These are phyloP conservation scores for Aurelia aurita complex sp. Pacific DNA, from an alignment of 30 jellyfish, hydroid and myxozoan genomes.

Conservation along the genomic window DNA sequence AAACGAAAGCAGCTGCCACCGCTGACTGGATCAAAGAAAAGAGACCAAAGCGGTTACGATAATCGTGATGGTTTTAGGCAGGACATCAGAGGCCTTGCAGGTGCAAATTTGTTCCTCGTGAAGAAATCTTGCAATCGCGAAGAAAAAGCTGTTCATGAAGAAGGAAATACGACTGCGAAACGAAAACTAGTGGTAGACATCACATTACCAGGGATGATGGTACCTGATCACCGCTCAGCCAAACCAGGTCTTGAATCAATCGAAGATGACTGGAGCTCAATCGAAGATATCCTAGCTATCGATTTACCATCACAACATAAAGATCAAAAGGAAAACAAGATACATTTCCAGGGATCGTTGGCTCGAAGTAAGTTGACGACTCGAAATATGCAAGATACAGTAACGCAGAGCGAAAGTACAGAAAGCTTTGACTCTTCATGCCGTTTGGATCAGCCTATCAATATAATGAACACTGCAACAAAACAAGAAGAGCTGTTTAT, in stretches of 20 bases:
- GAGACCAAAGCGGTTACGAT: constrained; percentile 10
- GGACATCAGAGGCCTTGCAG: background rate
- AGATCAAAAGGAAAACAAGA: background rate
- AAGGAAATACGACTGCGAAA: background rate
- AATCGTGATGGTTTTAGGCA: background rate
- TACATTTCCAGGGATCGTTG: background rate
- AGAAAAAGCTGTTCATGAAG: background rate
- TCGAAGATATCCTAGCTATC: background rate
- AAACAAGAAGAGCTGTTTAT: background rate
- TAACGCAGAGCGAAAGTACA: no score
- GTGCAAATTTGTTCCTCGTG: constrained; percentile 12
- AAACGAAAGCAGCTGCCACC: constrained; percentile 72
- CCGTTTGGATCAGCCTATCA: background rate
- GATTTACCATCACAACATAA: background rate
- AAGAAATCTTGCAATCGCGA: constrained; percentile 4
- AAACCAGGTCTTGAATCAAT: background rate
- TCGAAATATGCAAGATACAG: background rate
- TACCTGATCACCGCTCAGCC: background rate
- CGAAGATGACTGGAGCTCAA: constrained; percentile 12
- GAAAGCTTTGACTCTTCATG: background rate
- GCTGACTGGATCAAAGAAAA: constrained; percentile 14
- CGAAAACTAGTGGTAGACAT: background rate
- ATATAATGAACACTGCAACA: background rate
- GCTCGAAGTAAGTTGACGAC: background rate
- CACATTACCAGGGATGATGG: background rate